Percentiles rank a stretch among this genome's conserved stretches.
Conservation (phyloP, 1,140 invertebrate species). For the Centruroides sculpturatus region DNA sequence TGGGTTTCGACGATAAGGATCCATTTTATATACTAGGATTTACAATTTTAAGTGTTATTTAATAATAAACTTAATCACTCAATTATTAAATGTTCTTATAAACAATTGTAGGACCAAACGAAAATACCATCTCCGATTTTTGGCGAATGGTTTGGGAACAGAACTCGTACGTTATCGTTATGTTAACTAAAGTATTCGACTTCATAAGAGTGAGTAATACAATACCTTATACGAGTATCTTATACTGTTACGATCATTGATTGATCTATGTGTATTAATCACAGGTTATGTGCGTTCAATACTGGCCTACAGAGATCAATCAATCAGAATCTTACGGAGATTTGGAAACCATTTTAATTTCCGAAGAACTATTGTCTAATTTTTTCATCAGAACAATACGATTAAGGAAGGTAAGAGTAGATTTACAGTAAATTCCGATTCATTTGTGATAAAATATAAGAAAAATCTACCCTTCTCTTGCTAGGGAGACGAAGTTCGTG, state of each 20-base stretch:
- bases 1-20: no score
- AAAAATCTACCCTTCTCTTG: no score
- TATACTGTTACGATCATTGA: background rate
- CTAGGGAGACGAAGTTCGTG: slow-evolving; percentile 55
- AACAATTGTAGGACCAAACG: slow-evolving; percentile 47
- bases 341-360: slow-evolving; percentile 64
- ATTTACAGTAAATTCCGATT: no score
- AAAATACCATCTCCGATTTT: slow-evolving; percentile 73
- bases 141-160: slow-evolving; percentile 98
- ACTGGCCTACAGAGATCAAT: slow-evolving; percentile 78
- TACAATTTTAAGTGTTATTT: background rate
- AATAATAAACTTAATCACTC: background rate
- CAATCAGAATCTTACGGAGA: slow-evolving; percentile 71
- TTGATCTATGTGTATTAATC: background rate
- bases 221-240: background rate
- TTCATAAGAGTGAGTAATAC: slow-evolving; percentile 59
- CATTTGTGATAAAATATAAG: no score
- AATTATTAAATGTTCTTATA: background rate
- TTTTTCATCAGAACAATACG: slow-evolving; percentile 78
- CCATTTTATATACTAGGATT: background rate
- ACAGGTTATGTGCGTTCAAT: slow-evolving; percentile 73
- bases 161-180: slow-evolving; percentile 71
- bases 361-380: slow-evolving; percentile 79
- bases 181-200: slow-evolving; percentile 87
- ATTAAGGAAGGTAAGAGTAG: slow-evolving; percentile 48